Base-by-base conservation (phyloP, 2,797 vertebrate species). In the Pseudochirops cupreus region DNA sequence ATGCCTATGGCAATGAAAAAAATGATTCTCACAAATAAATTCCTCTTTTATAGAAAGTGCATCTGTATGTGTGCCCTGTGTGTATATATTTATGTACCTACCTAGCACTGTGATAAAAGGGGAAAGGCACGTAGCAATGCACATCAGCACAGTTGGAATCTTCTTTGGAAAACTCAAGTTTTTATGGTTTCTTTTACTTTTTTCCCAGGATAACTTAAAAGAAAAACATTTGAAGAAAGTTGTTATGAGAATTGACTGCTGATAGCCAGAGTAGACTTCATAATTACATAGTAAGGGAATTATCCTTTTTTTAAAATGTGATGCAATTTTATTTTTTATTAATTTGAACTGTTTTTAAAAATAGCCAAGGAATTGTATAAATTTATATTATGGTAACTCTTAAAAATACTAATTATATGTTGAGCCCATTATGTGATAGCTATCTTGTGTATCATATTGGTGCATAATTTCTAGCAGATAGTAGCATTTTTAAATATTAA, bases 21-120 rank as follows among this genome's bases (percentile, higher is more conserved):
- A 96, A 96, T 89, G 96, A 94, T 31, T 18, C 56, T 94, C 96
- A 94, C 55, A 94, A 92, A 89, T 94, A 97, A 97, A 96, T 97
- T 39, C 28, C 21, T 90, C 18, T 93, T 58, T 55, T 97, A 92
- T 1, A 92, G 67, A 97, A 96, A 93, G 56, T 91, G 3, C 46
- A 55, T 94, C 93, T 97, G 95, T 98, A 13, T 92, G 92, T 96
- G 91, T 91, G 50, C 4, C 13, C 29, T 46, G 13, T 50, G 46
- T 87, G 1, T 92, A 12, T 91, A 9, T 93, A 52, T 82, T 90
- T 87, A 96, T 95, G 53, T 56, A 67, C 11, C 18, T n/a, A 87
- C 74, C 74, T 87, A 50, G 74, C 74, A 50, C 21, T 46, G 39
- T 87, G 74, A 87, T 50, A 46, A 87, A 87, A 87, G 39, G 39